Conservation (phyloP, 2,113 vertebrate genomes). For the Paracanthobrama guichenoti region DNA sequence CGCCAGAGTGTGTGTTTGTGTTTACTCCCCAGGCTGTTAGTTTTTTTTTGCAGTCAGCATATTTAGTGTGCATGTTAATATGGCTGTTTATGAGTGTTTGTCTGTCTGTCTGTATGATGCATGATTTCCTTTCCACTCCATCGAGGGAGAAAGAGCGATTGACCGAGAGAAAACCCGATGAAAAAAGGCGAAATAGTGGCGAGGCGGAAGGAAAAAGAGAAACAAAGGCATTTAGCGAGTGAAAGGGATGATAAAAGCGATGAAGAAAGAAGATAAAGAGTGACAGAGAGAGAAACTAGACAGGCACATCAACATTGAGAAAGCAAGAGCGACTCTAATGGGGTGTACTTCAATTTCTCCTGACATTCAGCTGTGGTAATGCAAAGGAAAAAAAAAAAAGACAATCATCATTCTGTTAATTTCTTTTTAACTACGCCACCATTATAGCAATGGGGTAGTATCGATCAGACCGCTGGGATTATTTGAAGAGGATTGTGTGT, state of each 20-base stretch:
- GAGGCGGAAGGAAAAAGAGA: not conserved
- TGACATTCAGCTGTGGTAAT: conserved; percentile 32
- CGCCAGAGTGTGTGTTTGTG: conserved; percentile 16
- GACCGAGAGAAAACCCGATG: not conserved
- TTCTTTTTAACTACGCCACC: conserved; percentile 77
- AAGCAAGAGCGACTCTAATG: not conserved
- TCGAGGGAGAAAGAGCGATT: not conserved
- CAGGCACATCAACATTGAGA: not conserved
- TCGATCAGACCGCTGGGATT: conserved; percentile 64
- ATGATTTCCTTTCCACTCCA: not conserved
- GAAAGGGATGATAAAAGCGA: not conserved
- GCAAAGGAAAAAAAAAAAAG: conserved; percentile 46
- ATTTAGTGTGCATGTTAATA: not conserved
- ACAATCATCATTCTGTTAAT: conserved; percentile 77
- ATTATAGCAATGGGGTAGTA: conserved; percentile 68
- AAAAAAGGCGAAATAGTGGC: not conserved
- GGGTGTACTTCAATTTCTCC: conserved; percentile 25
- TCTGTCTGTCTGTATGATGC: not conserved
- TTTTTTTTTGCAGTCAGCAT: conserved; percentile 13
- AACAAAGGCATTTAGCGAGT: conserved; percentile 16
- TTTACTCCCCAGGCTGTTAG: conserved; percentile 25
- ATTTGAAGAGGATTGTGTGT: conserved; percentile 24
- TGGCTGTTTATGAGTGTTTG: not conserved
- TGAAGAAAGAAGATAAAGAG: conserved; percentile 9
- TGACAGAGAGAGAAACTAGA: not conserved